These are phyloP conservation scores for Epizoanthus fatuus DNA, from an alignment of 92 coral and sea anemone genomes.

Conservation along the genomic window DNA sequence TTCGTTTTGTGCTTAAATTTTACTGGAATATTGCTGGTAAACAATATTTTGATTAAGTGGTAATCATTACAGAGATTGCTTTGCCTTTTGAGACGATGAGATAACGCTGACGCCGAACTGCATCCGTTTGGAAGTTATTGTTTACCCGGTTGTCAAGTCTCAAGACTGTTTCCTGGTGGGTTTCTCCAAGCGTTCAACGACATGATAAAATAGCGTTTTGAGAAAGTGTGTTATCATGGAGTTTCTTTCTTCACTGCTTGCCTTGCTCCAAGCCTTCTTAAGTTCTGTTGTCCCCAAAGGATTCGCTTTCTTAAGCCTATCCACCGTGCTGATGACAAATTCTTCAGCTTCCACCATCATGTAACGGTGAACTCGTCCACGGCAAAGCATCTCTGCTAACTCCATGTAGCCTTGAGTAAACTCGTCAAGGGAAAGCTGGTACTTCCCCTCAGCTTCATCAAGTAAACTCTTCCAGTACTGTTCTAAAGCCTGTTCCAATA, in stretches of 20 bases:
- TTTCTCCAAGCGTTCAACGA: background rate
- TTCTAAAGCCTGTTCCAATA: conserved; percentile 10
- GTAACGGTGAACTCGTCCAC: conserved; percentile 23
- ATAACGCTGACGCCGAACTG: background rate
- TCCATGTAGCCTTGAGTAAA: conserved; percentile 12
- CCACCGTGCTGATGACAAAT: background rate
- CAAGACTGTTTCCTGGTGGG: conserved; percentile 8
- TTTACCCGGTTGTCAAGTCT: conserved; percentile 46
- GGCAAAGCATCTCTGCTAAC: conserved; percentile 38
- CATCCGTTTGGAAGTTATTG: background rate
- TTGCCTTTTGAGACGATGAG: background rate
- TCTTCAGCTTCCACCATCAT: conserved; percentile 20
- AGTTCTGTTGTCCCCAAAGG: background rate
- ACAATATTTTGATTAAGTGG: background rate
- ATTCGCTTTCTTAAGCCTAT: background rate
- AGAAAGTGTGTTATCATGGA: background rate
- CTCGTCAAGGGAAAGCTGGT: conserved; percentile 23
- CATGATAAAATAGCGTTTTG: background rate
- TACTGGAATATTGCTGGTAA: background rate
- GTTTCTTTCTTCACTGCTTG: background rate
- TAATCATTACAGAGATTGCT: background rate
- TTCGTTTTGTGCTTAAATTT: background rate
- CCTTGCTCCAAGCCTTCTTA: conserved; percentile 31
- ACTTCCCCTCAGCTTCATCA: conserved; percentile 4
- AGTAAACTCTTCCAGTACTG: conserved; percentile 29